These are phyloP conservation scores for Caenorhabditis inopinata DNA, from an alignment of 1,140 invertebrate genomes.

Conservation along the genomic window DNA sequence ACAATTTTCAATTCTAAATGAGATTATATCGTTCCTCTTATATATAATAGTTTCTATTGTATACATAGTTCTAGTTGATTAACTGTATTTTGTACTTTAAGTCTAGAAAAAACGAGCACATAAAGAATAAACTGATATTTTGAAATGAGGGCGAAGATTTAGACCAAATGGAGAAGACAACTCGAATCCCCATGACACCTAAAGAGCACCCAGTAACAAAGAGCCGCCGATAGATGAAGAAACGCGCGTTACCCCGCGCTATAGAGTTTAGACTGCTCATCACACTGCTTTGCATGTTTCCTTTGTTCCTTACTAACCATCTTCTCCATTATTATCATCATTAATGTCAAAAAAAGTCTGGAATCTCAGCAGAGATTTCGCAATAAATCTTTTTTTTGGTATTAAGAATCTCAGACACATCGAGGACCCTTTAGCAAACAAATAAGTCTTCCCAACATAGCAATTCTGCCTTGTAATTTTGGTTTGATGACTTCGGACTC, in stretches of 20 bases:
- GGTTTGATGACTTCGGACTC: constrained; percentile 3
- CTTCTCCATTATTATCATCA: not conserved
- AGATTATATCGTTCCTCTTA: no score
- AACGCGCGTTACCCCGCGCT: constrained; percentile 7
- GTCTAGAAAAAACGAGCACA: not conserved
- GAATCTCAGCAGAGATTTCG: no score
- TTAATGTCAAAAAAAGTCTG: no score
- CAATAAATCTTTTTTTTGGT: not conserved
- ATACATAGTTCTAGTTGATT: no score
- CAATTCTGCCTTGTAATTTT: constrained; percentile 26
- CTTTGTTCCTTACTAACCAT: not conserved
- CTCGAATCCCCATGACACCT: constrained; percentile 27
- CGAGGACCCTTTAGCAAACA: not conserved
- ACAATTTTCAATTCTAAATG: no score
- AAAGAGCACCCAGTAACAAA: constrained; percentile 31
- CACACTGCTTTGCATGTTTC: constrained; percentile 24
- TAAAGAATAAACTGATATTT: constrained; percentile 23
- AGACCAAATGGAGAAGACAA: not conserved
- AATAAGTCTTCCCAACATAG: not conserved
- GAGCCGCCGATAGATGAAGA: constrained; percentile 33
- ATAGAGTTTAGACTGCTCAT: constrained; percentile 26
- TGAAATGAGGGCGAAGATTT: constrained; percentile 23
- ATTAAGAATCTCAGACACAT: no score
- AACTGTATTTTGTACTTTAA: not conserved
- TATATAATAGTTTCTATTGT: no score